These are phyloP conservation scores for Lomographa bimaculata DNA, from an alignment of 2,888 invertebrate species.

Conservation along the genomic window DNA sequence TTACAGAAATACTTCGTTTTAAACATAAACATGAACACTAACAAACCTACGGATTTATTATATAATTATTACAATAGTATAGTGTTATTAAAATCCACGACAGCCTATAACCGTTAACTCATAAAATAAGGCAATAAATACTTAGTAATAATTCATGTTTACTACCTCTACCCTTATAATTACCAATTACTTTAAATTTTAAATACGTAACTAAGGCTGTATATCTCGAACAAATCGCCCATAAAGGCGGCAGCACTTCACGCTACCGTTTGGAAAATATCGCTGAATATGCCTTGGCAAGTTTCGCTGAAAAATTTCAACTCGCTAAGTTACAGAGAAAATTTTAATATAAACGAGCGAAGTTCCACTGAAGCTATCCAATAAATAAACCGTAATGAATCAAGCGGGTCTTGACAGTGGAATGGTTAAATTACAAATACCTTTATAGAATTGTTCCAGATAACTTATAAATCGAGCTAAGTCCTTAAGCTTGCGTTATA, in stretches of 20 bases:
- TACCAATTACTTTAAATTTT: conserved; percentile 29
- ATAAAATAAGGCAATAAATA: no score
- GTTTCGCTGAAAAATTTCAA: conserved; percentile 44
- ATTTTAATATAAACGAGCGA: conserved; percentile 61
- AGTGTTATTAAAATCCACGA: no score
- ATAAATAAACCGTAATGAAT: conserved; percentile 63
- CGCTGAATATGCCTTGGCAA: conserved; percentile 23
- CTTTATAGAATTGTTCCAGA: conserved; percentile 25
- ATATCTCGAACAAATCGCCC: conserved; percentile 29
- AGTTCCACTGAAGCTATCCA: conserved; percentile 49
- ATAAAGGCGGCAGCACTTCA: conserved; percentile 25
- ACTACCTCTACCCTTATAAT: conserved; percentile 24
- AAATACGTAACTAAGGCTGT: conserved; percentile 32
- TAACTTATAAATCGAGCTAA: conserved; percentile 20
- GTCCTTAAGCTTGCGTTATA: no score
- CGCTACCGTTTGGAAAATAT: conserved; percentile 28
- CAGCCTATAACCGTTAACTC: no score
- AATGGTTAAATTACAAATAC: conserved; percentile 47
- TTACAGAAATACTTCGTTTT: no score
- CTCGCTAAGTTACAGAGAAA: conserved; percentile 43
- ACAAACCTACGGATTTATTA: no score
- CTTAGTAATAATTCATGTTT: conserved; percentile 26
- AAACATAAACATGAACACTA: no score
- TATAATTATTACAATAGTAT: no score
- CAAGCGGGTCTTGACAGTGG: conserved; percentile 47